Conservation (phyloP, 2,797 vertebrate genomes). For the Setipinna tenuifilis region DNA sequence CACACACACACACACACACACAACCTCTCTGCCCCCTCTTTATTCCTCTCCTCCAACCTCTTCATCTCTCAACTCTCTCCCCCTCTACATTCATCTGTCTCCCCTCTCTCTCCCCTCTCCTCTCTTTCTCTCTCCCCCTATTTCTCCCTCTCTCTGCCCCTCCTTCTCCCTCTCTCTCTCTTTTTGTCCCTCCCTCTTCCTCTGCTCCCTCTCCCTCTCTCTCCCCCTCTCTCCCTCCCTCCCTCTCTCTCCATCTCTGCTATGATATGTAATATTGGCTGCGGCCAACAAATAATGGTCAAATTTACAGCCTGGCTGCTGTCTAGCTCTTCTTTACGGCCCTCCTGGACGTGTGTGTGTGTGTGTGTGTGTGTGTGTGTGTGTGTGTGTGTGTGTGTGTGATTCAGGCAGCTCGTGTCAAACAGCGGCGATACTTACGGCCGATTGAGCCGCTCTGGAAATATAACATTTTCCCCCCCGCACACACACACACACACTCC, state of each 20-base stretch:
- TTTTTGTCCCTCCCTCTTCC: not conserved
- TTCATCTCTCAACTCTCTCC: not conserved
- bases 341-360: conserved; percentile 46
- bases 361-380: too few relatives aligned
- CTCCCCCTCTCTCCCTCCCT: not conserved
- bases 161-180: not conserved
- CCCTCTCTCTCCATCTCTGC: not conserved
- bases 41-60: not conserved
- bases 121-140: not conserved
- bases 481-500: too few relatives aligned
- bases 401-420: conserved; percentile 62
- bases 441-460: conserved; percentile 64
- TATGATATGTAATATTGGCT: conserved; percentile 50
- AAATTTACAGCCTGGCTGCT: conserved; percentile 53
- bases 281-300: conserved; percentile 56
- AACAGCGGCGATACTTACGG: conserved; percentile 49
- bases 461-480: conserved; percentile 54
- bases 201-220: too few relatives aligned
- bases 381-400: not conserved
- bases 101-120: not conserved
- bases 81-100: not conserved
- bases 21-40: conserved; percentile 18
- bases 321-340: conserved; percentile 63
- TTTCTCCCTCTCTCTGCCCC: not conserved
- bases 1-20: too few relatives aligned